Base-by-base conservation (phyloP, 1,140 invertebrate genomes). In the Zaprionus ornatus region DNA sequence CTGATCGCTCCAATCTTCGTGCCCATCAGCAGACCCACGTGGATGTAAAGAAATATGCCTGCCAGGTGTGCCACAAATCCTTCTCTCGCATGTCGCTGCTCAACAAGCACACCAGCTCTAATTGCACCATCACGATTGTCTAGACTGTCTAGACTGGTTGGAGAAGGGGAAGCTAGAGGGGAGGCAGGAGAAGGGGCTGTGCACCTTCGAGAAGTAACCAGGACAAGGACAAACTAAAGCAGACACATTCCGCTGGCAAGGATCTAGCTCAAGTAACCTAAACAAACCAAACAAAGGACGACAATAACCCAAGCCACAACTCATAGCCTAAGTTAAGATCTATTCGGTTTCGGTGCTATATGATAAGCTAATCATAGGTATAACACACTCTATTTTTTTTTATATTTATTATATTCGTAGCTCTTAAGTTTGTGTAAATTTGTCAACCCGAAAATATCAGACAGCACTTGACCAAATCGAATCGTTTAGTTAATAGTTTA, bases 61-160 rank as follows among this genome's bases (percentile, higher is more conserved):
- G 94, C 79, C 84, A 93, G 3, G 93, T 94, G 42, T 94, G 94
- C 73, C 93, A 93, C 35, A 94, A 92, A 61, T 94, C 93, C 1
- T 94, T 94, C 78, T 99, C 98, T 21, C 94, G 98, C 55, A 99
- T 99, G 98, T 99, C 98, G 0, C 93, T 99, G 23, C 94, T 99
- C 60, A 96, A 96, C 74, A 99, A 99, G 92, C 99, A 99, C 92
- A 61, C 75, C 79, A 90, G 79, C 85, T 95, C 91, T 75, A 92
- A 90, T 77, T 92, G 91, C 67, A 90, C 85, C 74, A 92, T 91
- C n/a, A 88, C 91, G 66, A 90, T 90, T 82, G 88, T 81, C 64
- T 92, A 90, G 64, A 52, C 59, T 77, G n/a, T n/a, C n/a, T n/a
- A n/a, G n/a, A n/a, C n/a, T n/a, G n/a, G n/a, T n/a, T n/a, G n/a